A percentile compares a stretch with the other conserved stretches of the same genome.
Conservation (phyloP, 2,888 invertebrate genomes). For the Drosophila gaucha region DNA sequence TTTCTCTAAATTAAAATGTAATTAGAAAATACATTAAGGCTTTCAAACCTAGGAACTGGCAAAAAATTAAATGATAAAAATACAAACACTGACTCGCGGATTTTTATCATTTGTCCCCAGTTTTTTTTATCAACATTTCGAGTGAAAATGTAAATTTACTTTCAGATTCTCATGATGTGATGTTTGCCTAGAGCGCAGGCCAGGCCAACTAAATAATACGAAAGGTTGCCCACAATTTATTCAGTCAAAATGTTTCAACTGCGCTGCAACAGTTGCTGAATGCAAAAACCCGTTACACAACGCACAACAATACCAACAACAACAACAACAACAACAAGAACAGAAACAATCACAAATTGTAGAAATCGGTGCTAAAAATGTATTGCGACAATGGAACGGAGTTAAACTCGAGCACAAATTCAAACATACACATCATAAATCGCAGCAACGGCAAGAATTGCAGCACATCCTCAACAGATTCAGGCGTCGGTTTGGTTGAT, state of each 20-base stretch:
- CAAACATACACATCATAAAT: slow-evolving; percentile 52
- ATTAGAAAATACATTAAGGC: background rate
- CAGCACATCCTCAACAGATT: slow-evolving; percentile 82
- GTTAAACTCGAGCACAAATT: slow-evolving; percentile 46
- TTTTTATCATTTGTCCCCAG: slow-evolving; percentile 9
- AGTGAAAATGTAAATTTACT: slow-evolving; percentile 45
- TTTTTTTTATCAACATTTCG: slow-evolving; percentile 11
- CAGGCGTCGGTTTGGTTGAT: slow-evolving; percentile 81
- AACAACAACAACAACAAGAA: background rate
- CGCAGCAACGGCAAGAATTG: slow-evolving; percentile 65
- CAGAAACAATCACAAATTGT: background rate
- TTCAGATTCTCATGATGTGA: slow-evolving; percentile 60
- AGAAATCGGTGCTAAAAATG: slow-evolving; percentile 56
- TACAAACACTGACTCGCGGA: background rate
- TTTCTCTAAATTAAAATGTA: background rate
- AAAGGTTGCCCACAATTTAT: background rate
- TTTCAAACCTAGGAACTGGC: background rate
- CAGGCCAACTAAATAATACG: slow-evolving; percentile 12
- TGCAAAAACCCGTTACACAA: slow-evolving; percentile 1
- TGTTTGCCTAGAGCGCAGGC: slow-evolving; percentile 44
- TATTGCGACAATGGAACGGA: slow-evolving; percentile 69
- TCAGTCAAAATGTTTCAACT: slow-evolving; percentile 21
- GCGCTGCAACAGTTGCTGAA: slow-evolving; percentile 16
- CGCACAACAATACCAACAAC: background rate
- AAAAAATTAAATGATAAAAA: slow-evolving; percentile 9